phyloP scores from a whole-genome alignment of 2,113 vertebrate genomes.

The Garra rufa region DNA sequence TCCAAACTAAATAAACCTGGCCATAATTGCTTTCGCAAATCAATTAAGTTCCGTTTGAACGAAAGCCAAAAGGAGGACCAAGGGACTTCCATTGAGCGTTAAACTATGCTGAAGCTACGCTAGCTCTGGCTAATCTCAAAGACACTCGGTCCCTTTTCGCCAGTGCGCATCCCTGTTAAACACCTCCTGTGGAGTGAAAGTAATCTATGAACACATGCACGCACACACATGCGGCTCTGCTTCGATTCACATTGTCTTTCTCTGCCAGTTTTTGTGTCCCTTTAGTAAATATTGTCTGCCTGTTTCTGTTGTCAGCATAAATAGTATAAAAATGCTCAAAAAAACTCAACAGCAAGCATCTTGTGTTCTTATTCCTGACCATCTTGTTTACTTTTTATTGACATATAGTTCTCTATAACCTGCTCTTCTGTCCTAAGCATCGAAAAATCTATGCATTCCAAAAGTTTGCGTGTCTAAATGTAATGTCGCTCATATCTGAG shows the following conservation, averaged over 20 bases:
- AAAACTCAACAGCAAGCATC: not conserved
- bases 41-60: constrained; percentile 49
- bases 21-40: constrained; percentile 56
- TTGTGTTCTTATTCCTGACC: not conserved
- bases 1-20: constrained; percentile 49
- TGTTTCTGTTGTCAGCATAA: constrained; percentile 30
- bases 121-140: constrained; percentile 31
- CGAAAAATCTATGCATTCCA: not conserved
- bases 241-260: constrained; percentile 8
- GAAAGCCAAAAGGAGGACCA: constrained; percentile 31
- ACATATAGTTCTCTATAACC: not conserved
- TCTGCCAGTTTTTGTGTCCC: constrained; percentile 11
- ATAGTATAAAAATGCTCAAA: not conserved
- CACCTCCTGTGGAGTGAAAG: not conserved
- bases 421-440: constrained; percentile 24
- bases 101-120: constrained; percentile 1
- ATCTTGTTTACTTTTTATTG: not conserved
- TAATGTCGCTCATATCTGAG: constrained; percentile 31
- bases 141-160: not conserved
- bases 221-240: not conserved
- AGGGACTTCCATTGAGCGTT: constrained; percentile 6
- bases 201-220: constrained; percentile 17
- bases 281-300: constrained; percentile 2
- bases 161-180: not conserved
- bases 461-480: not conserved